Evolutionary conservation across 2,888 invertebrate genomes (phyloP).

Genomic region (Caenorhabditis sp.): DNA sequence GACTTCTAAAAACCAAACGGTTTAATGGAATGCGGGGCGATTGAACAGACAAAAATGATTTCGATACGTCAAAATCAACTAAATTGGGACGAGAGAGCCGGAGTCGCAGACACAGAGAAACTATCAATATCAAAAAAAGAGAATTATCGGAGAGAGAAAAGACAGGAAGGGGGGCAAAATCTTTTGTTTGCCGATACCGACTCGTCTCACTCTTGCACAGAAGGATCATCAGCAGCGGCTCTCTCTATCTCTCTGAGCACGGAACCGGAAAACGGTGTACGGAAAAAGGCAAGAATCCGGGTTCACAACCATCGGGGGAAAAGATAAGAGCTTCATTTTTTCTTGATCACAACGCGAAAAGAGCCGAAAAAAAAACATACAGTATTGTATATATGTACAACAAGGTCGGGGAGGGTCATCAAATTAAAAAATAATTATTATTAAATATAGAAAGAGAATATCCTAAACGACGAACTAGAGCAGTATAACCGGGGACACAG

Average conservation of each 20-base stretch:
- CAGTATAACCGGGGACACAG: conserved; percentile 37
- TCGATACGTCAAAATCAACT: conserved; percentile 69
- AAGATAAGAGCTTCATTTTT: conserved; percentile 52
- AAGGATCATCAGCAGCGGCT: conserved; percentile 35
- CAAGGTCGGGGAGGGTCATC: background rate
- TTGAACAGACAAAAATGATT: conserved; percentile 43
- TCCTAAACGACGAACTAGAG: conserved; percentile 42
- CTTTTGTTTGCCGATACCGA: conserved; percentile 58
- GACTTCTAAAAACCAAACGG: conserved; percentile 54
- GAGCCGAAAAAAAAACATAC: background rate
- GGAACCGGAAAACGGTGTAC: conserved; percentile 50
- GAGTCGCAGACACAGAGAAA: conserved; percentile 7
- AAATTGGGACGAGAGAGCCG: background rate
- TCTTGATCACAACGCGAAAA: conserved; percentile 26
- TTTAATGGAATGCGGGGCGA: background rate
- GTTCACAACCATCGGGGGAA: background rate
- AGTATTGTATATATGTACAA: conserved; percentile 40
- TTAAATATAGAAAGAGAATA: conserved; percentile 33
- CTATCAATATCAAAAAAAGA: conserved; percentile 11
- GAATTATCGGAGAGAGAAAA: conserved; percentile 1
- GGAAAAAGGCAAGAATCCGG: conserved; percentile 48
- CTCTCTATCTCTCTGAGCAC: too few relatives aligned
- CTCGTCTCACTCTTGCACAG: conserved; percentile 9
- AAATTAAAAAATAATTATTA: conserved; percentile 30
- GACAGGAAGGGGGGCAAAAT: background rate